Conservation (phyloP, 2,113 vertebrate species). For the Alouatta palliata region DNA sequence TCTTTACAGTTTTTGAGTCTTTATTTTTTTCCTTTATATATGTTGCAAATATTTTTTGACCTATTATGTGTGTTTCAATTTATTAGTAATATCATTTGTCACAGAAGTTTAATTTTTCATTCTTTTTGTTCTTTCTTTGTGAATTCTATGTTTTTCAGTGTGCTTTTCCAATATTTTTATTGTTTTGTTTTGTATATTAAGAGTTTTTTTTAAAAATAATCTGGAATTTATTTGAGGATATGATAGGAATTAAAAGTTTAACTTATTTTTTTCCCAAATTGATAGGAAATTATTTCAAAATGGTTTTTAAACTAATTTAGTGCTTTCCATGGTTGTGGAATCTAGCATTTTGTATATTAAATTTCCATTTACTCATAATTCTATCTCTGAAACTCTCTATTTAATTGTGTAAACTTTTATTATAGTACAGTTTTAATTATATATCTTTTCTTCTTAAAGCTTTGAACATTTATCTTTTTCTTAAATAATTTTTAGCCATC, state of each 20-base stretch:
- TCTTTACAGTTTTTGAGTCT: not conserved
- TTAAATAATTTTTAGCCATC: not conserved
- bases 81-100: not conserved
- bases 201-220: not conserved
- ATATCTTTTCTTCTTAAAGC: not conserved
- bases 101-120: constrained; percentile 10
- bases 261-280: not conserved
- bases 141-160: not conserved
- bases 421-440: constrained; percentile 8
- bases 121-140: constrained; percentile 30
- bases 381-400: not conserved
- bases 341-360: not conserved
- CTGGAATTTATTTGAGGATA: not conserved
- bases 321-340: not conserved
- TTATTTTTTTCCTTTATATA: not conserved
- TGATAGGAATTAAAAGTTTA: not conserved
- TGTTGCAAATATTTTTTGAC: not conserved
- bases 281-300: not conserved
- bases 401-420: not conserved
- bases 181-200: not conserved
- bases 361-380: not conserved
- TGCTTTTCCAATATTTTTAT: not conserved
- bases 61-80: not conserved
- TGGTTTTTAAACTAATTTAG: constrained; percentile 3
- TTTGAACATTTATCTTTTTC: not conserved